phyloP scores from a whole-genome alignment of 1,140 invertebrate genomes.

The Neodiprion pinetum region DNA sequence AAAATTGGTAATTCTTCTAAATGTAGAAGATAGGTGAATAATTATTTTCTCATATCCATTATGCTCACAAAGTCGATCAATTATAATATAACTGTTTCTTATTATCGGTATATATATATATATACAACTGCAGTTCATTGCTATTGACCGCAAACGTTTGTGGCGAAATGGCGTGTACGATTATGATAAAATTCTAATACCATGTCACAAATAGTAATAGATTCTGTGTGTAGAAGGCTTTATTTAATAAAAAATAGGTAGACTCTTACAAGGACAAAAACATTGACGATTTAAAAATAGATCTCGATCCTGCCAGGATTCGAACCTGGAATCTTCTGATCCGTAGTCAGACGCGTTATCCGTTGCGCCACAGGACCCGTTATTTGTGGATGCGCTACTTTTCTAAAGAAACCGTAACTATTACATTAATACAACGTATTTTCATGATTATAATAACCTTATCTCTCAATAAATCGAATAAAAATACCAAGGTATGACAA shows the following conservation, averaged over 20 bases:
- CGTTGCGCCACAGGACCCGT: slow-evolving; percentile 79
- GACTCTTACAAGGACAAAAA: neutral
- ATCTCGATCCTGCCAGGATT: slow-evolving; percentile 75
- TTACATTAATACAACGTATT: no score
- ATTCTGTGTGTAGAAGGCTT: no score
- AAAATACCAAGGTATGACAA: no score
- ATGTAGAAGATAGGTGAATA: no score
- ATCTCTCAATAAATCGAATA: no score
- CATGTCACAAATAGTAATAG: no score
- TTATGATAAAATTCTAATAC: no score
- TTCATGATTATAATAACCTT: no score
- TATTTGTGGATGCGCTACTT: neutral
- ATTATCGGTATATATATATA: neutral
- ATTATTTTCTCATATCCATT: neutral
- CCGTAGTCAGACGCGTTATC: slow-evolving; percentile 85
- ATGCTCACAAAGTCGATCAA: neutral
- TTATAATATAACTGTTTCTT: neutral
- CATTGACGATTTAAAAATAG: neutral
- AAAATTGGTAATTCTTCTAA: no score
- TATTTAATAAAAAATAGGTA: no score
- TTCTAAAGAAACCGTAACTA: no score
- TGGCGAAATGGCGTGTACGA: no score
- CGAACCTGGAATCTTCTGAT: slow-evolving; percentile 83
- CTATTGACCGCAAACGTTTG: neutral
- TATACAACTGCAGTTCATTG: neutral